Conservation (phyloP, 1,140 invertebrate species). For the Scaptodrosophila lebanonensis region DNA sequence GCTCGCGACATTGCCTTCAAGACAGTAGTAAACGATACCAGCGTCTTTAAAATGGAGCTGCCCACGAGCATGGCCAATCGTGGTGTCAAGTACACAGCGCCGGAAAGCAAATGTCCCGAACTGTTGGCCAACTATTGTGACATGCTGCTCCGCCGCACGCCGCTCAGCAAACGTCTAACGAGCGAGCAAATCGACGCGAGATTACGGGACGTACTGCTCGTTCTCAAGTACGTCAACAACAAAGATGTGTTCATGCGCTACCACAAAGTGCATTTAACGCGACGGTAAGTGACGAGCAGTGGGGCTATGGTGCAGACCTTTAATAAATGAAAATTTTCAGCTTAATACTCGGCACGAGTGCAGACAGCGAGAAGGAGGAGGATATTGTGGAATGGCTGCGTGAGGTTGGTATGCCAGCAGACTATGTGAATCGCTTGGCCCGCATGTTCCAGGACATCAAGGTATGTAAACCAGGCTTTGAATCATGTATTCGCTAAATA, state of each 20-base stretch:
- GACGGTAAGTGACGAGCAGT: slow-evolving; percentile 83
- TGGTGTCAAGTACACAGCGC: slow-evolving; percentile 81
- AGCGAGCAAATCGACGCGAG: slow-evolving; percentile 98
- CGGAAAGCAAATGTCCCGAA: slow-evolving; percentile 99
- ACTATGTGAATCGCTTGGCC: slow-evolving; percentile 98
- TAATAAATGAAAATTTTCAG: slow-evolving; percentile 12
- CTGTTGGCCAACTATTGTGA: slow-evolving; percentile 99
- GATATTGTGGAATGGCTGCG: slow-evolving; percentile 98
- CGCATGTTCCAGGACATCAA: slow-evolving; percentile 99
- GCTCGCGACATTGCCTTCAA: slow-evolving; percentile 99
- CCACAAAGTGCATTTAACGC: slow-evolving; percentile 98
- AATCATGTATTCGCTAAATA: background rate
- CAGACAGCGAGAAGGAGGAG: slow-evolving; percentile 99
- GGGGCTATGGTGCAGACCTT: background rate
- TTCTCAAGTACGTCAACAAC: slow-evolving; percentile 99
- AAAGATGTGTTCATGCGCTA: slow-evolving; percentile 99
- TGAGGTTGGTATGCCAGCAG: slow-evolving; percentile 99
- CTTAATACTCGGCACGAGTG: slow-evolving; percentile 96
- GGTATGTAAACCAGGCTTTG: slow-evolving; percentile 79
- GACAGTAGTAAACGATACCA: slow-evolving; percentile 98
- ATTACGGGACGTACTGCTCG: slow-evolving; percentile 94
- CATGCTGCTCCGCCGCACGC: slow-evolving; percentile 97
- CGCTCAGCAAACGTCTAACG: slow-evolving; percentile 96
- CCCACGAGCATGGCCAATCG: slow-evolving; percentile 80
- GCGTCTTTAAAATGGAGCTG: slow-evolving; percentile 91